Percentiles rank a stretch among this genome's conserved stretches.
These are phyloP conservation scores for Harpalus rufipes DNA, from an alignment of 2,888 invertebrate species.

Conservation along the genomic window DNA sequence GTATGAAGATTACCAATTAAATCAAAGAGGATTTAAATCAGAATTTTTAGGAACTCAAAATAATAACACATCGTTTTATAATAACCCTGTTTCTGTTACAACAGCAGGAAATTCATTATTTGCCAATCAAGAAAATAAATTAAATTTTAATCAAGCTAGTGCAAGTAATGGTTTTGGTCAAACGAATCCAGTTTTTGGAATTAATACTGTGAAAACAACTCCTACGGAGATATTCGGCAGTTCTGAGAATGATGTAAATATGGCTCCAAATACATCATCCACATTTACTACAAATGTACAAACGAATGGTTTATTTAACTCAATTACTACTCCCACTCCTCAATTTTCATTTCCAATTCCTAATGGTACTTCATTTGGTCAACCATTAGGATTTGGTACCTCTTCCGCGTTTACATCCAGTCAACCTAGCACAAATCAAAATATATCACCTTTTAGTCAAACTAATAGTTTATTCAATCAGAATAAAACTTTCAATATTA, in stretches of 20 bases:
- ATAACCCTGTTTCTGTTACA: not conserved
- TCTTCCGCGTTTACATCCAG: slow-evolving; percentile 71
- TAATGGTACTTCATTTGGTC: slow-evolving; percentile 74
- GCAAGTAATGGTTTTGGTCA: slow-evolving; percentile 78
- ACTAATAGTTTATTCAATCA: slow-evolving; percentile 27
- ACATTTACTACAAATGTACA: slow-evolving; percentile 74
- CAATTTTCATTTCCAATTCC: slow-evolving; percentile 76
- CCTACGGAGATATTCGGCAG: slow-evolving; percentile 73
- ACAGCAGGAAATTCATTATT: slow-evolving; percentile 42
- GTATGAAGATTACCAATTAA: slow-evolving; percentile 94
- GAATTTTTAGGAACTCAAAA: slow-evolving; percentile 78
- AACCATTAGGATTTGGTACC: slow-evolving; percentile 78
- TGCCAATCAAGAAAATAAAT: slow-evolving; percentile 74
- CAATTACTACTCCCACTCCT: slow-evolving; percentile 77
- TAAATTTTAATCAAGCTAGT: slow-evolving; percentile 71
- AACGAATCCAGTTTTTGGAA: slow-evolving; percentile 78
- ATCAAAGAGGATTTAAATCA: slow-evolving; percentile 87
- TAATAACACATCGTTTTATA: not conserved
- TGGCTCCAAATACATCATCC: slow-evolving; percentile 76
- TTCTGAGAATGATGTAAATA: slow-evolving; percentile 77
- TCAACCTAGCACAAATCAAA: slow-evolving; percentile 71
- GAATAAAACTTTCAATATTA: slow-evolving; percentile 66
- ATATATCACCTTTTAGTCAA: not conserved
- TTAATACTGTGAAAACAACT: slow-evolving; percentile 78
- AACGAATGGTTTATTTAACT: slow-evolving; percentile 76